Base-by-base conservation (phyloP, 1,140 invertebrate genomes). In the Magallana gigas region DNA sequence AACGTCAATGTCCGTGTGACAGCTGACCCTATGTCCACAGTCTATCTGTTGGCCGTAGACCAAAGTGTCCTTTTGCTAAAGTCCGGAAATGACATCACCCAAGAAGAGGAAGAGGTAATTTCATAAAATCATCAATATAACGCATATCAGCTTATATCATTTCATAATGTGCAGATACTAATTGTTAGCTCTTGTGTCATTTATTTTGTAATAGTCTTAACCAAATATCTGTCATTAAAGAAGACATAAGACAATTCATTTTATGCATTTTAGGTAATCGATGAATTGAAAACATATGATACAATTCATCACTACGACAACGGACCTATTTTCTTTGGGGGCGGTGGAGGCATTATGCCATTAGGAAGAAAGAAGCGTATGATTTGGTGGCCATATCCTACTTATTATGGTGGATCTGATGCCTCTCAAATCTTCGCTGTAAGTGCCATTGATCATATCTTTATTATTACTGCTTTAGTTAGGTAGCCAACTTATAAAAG, bases 41-140 rank as follows among this genome's bases (percentile, higher is more conserved):
- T 99, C 87, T 97, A 97, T 83, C 93, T 99, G n/a, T 95, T 98
- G 92, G 97, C 97, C 4, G 96, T 99, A 12, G 98, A 99, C 95
- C 97, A 98, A 93, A 97, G 97, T 95, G 97, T 98, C 0, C 93
- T 97, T 1, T 92, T 97, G 0, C 94, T 99, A 5, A 96, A 97
- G 92, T 93, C 94, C 82, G 96, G 96, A 87, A 96, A 96, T 94
- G 96, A 96, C 91, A 95, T 96, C 83, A 96, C 95, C 59, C 92
- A 95, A 88, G 93, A 95, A 68, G 93, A 96, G 95, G 93, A 95
- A 68, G 93, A 96, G 95, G 95, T 93, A 92, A 89, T 90, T 90
- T 48, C 36, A 48, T 5, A 2, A 48, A 48, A 48, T 48, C 36
- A 48, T 48, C 36, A 48, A 48, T 48, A 48, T 48, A 4, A 48